Evolutionary conservation across 2,113 vertebrate species (phyloP).

Genomic region (Zosterops japonicus): DNA sequence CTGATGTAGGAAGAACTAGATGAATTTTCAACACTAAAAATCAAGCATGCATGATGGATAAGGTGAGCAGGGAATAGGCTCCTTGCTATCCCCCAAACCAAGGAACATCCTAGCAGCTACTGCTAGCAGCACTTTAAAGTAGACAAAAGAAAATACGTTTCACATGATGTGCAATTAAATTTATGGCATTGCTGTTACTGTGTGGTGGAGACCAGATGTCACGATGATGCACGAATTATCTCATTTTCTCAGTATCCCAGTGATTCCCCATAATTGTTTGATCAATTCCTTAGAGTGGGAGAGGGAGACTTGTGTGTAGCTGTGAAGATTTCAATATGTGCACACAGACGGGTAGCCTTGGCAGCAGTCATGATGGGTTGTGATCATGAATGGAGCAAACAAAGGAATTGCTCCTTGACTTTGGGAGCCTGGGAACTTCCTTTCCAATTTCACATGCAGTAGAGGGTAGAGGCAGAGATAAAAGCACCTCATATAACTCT

Average conservation of each 20-base stretch:
- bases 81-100: neutral
- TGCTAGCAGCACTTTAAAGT: neutral
- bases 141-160: neutral
- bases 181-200: neutral
- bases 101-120: neutral
- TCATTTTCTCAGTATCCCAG: neutral
- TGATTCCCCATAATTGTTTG: neutral
- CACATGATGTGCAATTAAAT: neutral
- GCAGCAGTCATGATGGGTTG: accelerated
- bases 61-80: neutral
- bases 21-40: neutral
- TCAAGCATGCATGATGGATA: neutral
- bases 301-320: neutral
- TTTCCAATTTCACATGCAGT: neutral
- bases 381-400: neutral
- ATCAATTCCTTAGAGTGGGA: neutral
- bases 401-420: neutral
- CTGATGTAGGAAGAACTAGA: neutral
- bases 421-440: neutral
- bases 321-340: accelerated
- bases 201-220: neutral
- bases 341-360: neutral
- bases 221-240: neutral
- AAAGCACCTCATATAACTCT: neutral
- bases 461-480: neutral